phyloP scores from a whole-genome alignment of 2,888 invertebrate species.

The Ormyrus pomaceus region DNA sequence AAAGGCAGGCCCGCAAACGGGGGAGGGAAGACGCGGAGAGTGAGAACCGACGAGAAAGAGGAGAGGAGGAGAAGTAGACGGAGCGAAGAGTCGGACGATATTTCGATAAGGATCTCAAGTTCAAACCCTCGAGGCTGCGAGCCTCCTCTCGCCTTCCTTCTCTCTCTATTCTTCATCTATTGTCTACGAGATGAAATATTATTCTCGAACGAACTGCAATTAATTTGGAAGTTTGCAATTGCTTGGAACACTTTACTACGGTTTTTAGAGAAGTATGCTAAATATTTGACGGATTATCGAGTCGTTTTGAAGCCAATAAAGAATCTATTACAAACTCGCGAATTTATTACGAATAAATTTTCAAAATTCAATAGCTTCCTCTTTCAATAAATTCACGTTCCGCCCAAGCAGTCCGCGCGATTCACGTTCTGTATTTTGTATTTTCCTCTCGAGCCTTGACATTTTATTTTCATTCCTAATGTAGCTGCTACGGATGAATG shows the following conservation, averaged over 20 bases:
- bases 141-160: too few relatives aligned
- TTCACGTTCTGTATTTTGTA: too few relatives aligned
- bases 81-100: not conserved
- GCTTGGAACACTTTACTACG: too few relatives aligned
- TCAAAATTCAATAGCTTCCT: too few relatives aligned
- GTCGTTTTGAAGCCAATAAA: too few relatives aligned
- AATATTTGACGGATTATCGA: too few relatives aligned
- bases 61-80: not conserved
- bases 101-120: conserved; percentile 13
- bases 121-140: not conserved
- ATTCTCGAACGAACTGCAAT: not conserved
- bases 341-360: too few relatives aligned
- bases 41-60: not conserved
- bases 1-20: conserved; percentile 21
- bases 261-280: too few relatives aligned
- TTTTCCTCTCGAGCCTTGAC: not conserved
- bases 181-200: not conserved
- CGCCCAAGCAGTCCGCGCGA: too few relatives aligned
- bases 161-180: not conserved
- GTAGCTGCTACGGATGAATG: not conserved
- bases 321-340: too few relatives aligned
- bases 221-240: too few relatives aligned
- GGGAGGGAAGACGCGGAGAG: not conserved
- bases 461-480: conserved; percentile 1
- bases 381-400: too few relatives aligned